phyloP scores from a whole-genome alignment of 2,113 vertebrate genomes.

The Zosterops borbonicus region DNA sequence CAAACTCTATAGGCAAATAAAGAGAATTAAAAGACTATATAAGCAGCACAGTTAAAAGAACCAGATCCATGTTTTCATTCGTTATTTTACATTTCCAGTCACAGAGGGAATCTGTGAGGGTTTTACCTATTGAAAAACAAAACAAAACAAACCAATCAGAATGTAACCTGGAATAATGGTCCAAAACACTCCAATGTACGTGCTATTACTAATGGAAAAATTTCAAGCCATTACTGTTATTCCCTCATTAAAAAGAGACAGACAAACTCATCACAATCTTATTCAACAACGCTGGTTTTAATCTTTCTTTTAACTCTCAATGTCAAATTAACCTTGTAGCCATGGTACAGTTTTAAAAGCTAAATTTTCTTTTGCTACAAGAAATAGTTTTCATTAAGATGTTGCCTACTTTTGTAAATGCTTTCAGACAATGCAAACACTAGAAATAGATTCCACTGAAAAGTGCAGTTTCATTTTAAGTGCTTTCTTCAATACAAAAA shows the following conservation, averaged over 20 bases:
- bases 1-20: not conserved
- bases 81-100: not conserved
- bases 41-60: not conserved
- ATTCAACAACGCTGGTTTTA: not conserved
- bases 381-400: not conserved
- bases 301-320: not conserved
- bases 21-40: not conserved
- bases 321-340: not conserved
- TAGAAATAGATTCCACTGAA: not conserved
- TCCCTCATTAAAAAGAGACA: not conserved
- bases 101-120: not conserved
- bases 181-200: not conserved
- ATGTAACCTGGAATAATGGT: not conserved
- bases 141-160: not conserved
- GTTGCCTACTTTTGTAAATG: not conserved
- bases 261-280: not conserved
- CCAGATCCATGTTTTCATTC: not conserved
- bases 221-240: not conserved
- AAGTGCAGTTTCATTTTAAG: not conserved
- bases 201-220: not conserved
- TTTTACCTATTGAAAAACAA: not conserved
- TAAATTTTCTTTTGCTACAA: not conserved
- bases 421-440: not conserved
- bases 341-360: not conserved
- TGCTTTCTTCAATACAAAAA: not conserved